A percentile compares a stretch with the other conserved stretches of the same genome.
phyloP scores from a whole-genome alignment of 2,888 invertebrate genomes.

The Drosophila melanocephala region DNA sequence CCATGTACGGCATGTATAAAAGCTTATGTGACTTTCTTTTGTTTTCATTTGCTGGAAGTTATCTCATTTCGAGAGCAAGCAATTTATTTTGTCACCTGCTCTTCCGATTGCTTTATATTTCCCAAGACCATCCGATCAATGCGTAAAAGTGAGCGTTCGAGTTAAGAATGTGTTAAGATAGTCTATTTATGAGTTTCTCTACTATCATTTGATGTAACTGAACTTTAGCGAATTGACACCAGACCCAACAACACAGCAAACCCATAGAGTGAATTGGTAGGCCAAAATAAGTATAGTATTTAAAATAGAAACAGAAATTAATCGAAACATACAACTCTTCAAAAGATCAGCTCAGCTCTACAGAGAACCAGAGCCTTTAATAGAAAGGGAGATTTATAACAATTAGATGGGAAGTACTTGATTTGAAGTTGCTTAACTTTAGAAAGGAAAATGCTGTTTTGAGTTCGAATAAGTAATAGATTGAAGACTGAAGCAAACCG shows the following conservation, averaged over 20 bases:
- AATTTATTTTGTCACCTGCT: constrained; percentile 7
- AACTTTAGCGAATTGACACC: constrained; percentile 2
- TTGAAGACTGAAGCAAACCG: not conserved
- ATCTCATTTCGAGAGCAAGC: constrained; percentile 25
- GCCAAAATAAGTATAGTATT: not conserved
- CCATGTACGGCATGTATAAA: constrained; percentile 69
- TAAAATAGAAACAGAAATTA: not conserved
- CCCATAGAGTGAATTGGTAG: not conserved
- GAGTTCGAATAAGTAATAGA: not conserved
- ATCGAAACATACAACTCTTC: not conserved
- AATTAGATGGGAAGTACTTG: not conserved
- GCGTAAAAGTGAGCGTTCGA: constrained; percentile 19
- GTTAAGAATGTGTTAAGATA: constrained; percentile 4
- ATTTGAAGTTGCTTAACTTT: not conserved
- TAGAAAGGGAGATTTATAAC: not conserved
- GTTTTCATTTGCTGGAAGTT: constrained; percentile 48
- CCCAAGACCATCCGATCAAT: constrained; percentile 21
- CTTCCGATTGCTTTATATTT: constrained; percentile 22
- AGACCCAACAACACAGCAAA: not conserved
- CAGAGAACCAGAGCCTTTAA: not conserved
- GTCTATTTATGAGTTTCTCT: not conserved
- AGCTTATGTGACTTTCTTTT: constrained; percentile 34
- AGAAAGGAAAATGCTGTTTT: not conserved
- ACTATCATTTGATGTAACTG: not conserved
- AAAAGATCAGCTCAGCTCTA: not conserved